Conservation (phyloP, 2,888 invertebrate genomes). For the Acanthopleura granulata region DNA sequence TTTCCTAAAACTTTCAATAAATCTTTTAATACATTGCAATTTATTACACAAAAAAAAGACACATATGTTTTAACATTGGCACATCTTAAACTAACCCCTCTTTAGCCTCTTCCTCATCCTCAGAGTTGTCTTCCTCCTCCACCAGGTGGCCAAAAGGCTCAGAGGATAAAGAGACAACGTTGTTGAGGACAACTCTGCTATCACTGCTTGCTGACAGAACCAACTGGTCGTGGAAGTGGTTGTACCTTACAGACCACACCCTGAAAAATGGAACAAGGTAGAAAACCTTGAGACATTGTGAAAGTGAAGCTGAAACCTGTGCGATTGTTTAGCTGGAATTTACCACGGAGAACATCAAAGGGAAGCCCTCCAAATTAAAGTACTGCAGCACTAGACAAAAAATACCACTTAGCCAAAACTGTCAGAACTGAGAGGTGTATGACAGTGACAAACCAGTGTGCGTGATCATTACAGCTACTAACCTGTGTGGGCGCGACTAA, state of each 20-base stretch:
- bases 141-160: constrained; percentile 78
- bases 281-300: no score
- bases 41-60: background rate
- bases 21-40: no score
- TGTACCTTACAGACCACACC: constrained; percentile 95
- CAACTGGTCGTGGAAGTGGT: constrained; percentile 96
- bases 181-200: constrained; percentile 89
- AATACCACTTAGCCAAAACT: no score
- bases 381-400: no score
- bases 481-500: no score
- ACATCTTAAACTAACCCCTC: constrained; percentile 41
- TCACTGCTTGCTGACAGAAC: constrained; percentile 95
- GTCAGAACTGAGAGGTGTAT: no score
- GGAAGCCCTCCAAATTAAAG: no score
- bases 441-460: no score
- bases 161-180: constrained; percentile 88
- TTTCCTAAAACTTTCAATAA: no score
- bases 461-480: no score
- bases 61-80: background rate
- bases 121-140: constrained; percentile 66
- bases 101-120: constrained; percentile 49
- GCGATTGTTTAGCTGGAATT: no score
- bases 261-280: constrained; percentile 57
- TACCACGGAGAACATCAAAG: no score
- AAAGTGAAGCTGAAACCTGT: background rate